Evolutionary conservation across 2,113 vertebrate genomes (phyloP).

Genomic region (Marmota monax): DNA sequence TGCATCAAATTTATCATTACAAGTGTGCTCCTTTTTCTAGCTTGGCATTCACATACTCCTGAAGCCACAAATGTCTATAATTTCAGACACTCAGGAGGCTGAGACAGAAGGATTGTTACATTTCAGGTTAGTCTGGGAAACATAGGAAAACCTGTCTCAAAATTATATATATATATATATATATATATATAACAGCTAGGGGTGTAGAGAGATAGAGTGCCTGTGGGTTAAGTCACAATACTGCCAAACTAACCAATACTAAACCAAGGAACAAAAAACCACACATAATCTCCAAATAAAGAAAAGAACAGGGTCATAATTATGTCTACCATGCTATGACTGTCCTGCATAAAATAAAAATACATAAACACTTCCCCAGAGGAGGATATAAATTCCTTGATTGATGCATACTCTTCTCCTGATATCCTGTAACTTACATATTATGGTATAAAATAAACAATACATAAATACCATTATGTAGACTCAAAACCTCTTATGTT

Average conservation of each 20-base stretch:
- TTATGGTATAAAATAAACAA: not conserved
- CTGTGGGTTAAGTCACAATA: no score
- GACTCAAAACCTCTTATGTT: not conserved
- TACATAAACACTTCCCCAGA: not conserved
- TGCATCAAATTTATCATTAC: not conserved
- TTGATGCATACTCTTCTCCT: not conserved
- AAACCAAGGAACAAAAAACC: no score
- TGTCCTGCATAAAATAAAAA: not conserved
- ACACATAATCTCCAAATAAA: not conserved
- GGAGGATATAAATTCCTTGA: not conserved
- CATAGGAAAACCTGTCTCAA: no score
- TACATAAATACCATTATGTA: not conserved
- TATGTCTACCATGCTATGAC: no score
- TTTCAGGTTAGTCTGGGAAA: no score
- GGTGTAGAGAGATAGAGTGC: no score
- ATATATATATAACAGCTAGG: no score
- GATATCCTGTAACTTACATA: not conserved
- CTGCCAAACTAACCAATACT: no score
- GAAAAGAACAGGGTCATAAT: not conserved
- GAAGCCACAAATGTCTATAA: not conserved
- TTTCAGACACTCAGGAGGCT: no score
- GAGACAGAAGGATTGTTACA: no score
- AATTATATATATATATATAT: no score
- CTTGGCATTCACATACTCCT: not conserved
- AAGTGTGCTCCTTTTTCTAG: not conserved